Evolutionary conservation across 2,797 vertebrate species (phyloP).

Genomic region (Tarsius wallacei): DNA sequence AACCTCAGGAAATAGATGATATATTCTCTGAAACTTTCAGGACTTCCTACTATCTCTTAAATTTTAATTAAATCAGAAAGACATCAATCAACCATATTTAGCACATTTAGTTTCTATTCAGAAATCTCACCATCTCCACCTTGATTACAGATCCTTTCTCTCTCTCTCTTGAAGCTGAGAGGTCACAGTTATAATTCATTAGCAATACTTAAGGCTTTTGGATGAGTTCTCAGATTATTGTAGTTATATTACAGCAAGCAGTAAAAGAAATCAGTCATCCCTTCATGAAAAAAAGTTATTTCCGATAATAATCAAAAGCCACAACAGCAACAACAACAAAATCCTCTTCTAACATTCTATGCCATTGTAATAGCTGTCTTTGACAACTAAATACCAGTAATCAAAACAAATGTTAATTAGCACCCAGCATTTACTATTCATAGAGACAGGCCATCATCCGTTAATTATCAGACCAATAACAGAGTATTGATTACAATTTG

Average conservation of each 20-base stretch:
- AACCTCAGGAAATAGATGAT: background rate
- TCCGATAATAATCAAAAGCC: conserved; percentile 64
- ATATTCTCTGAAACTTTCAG: conserved; percentile 28
- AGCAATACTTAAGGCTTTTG: conserved; percentile 42
- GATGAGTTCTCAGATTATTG: conserved; percentile 28
- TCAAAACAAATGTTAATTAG: conserved; percentile 86
- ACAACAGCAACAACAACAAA: background rate
- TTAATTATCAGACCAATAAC: conserved; percentile 90
- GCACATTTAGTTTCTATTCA: background rate
- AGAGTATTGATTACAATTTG: conserved; percentile 90
- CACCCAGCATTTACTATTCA: conserved; percentile 85
- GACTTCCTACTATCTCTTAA: background rate
- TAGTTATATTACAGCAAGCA: conserved; percentile 38
- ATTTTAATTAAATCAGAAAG: conserved; percentile 37
- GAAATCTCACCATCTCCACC: background rate
- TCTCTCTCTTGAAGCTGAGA: background rate
- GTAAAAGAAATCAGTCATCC: conserved; percentile 20
- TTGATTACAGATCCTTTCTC: background rate
- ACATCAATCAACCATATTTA: background rate
- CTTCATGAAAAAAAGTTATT: background rate
- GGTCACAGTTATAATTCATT: conserved; percentile 56
- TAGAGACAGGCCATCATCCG: conserved; percentile 85
- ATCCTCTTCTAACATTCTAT: background rate
- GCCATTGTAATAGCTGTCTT: conserved; percentile 35
- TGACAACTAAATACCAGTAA: conserved; percentile 76